These are phyloP conservation scores for Chionis minor DNA, from an alignment of 2,113 vertebrate genomes.

Conservation along the genomic window DNA sequence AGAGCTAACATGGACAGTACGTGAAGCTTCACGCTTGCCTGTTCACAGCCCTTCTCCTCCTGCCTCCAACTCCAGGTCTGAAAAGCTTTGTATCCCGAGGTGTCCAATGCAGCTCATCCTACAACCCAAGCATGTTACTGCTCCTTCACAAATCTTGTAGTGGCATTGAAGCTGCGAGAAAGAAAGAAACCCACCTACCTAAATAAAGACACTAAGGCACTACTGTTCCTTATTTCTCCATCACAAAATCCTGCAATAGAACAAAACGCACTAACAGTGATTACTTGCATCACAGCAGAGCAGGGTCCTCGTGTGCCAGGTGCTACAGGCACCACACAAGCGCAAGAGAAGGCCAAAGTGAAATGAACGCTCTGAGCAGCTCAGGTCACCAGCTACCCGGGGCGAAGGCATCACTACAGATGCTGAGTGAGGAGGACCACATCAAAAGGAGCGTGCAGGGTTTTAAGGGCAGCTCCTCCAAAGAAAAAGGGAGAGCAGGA, in stretches of 20 bases:
- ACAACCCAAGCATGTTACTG: background rate
- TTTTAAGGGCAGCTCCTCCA: background rate
- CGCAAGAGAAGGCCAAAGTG: background rate
- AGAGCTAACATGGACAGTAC: background rate
- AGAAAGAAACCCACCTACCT: background rate
- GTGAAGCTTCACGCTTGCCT: accelerated
- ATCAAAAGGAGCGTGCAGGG: background rate
- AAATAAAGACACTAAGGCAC: background rate
- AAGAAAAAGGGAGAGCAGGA: background rate
- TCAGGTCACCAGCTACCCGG: too few species aligned
- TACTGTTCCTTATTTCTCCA: background rate
- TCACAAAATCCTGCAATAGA: background rate
- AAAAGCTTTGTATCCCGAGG: background rate
- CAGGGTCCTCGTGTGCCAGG: accelerated
- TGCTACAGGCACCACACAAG: background rate
- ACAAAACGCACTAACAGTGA: background rate
- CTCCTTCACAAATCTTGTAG: background rate
- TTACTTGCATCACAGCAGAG: background rate
- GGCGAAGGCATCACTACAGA: too few species aligned
- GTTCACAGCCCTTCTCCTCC: background rate
- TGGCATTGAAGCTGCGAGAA: background rate
- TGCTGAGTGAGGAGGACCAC: background rate
- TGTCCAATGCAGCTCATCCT: background rate
- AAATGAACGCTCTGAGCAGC: background rate
- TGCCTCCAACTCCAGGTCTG: background rate